phyloP scores from a whole-genome alignment of 1,140 invertebrate genomes.

The Drosophila auraria region DNA sequence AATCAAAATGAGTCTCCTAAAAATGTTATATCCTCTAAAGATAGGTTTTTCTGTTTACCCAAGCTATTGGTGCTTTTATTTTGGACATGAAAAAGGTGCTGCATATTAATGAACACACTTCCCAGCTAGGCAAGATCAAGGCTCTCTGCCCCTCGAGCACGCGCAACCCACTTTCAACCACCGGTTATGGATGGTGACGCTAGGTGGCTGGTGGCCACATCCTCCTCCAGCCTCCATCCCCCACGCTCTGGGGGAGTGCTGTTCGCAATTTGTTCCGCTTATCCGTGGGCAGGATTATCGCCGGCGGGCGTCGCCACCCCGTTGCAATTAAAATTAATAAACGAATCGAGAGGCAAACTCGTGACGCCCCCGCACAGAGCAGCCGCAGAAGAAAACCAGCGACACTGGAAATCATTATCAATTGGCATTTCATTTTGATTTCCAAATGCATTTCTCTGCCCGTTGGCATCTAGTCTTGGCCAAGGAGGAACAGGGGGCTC shows the following conservation, averaged over 20 bases:
- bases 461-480: slow-evolving; percentile 1
- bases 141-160: slow-evolving; percentile 22
- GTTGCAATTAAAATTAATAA: slow-evolving; percentile 80
- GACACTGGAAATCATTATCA: slow-evolving; percentile 52
- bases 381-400: slow-evolving; percentile 1
- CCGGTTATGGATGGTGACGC: slow-evolving; percentile 1
- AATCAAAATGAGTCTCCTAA: not conserved
- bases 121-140: slow-evolving; percentile 33
- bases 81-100: not conserved
- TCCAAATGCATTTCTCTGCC: slow-evolving; percentile 43
- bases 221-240: not conserved
- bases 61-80: not conserved
- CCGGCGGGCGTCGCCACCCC: slow-evolving; percentile 56
- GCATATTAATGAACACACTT: slow-evolving; percentile 5
- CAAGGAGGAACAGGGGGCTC: not conserved
- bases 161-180: slow-evolving; percentile 38
- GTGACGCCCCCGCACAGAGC: slow-evolving; percentile 41
- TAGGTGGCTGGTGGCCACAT: slow-evolving; percentile 10
- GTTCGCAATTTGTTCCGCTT: slow-evolving; percentile 51
- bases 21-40: not conserved
- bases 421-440: slow-evolving; percentile 53
- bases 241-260: slow-evolving; percentile 29
- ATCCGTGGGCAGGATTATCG: slow-evolving; percentile 40
- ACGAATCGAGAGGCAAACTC: slow-evolving; percentile 65
- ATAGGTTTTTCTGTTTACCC: not conserved